phyloP scores from a whole-genome alignment of 2,797 vertebrate genomes.

The Cirrhinus mrigala region DNA sequence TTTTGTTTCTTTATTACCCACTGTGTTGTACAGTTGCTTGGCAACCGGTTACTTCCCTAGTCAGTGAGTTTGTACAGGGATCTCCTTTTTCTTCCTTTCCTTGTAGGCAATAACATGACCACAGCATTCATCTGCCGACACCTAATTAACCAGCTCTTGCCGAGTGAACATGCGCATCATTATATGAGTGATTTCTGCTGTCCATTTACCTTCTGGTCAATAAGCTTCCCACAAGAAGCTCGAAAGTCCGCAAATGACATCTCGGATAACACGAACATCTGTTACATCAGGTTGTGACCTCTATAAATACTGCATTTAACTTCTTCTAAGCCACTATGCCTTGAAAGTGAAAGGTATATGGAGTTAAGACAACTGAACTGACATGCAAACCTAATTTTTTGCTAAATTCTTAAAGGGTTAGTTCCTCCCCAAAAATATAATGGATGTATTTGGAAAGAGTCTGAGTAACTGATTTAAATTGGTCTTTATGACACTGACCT shows the following conservation, averaged over 20 bases:
- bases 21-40: slow-evolving; percentile 66
- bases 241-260: not conserved
- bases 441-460: too few species aligned
- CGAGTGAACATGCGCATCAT: slow-evolving; percentile 13
- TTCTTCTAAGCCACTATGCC: not conserved
- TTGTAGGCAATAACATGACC: slow-evolving; percentile 22
- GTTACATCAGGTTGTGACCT: not conserved
- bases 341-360: not conserved
- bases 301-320: not conserved
- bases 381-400: too few species aligned
- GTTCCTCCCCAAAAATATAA: too few species aligned
- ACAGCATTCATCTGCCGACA: slow-evolving; percentile 11
- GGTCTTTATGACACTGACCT: too few species aligned
- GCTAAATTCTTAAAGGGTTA: too few species aligned
- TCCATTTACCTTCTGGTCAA: not conserved
- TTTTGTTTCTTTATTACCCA: slow-evolving; percentile 56
- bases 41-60: slow-evolving; percentile 62
- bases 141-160: slow-evolving; percentile 42
- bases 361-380: too few species aligned
- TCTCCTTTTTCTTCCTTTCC: slow-evolving; percentile 14
- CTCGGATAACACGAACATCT: slow-evolving; percentile 15
- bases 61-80: slow-evolving; percentile 54
- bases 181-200: not conserved
- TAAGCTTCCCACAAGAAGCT: not conserved
- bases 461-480: too few species aligned